phyloP scores from a whole-genome alignment of 2,113 vertebrate species.

The Nothobranchius furzeri region DNA sequence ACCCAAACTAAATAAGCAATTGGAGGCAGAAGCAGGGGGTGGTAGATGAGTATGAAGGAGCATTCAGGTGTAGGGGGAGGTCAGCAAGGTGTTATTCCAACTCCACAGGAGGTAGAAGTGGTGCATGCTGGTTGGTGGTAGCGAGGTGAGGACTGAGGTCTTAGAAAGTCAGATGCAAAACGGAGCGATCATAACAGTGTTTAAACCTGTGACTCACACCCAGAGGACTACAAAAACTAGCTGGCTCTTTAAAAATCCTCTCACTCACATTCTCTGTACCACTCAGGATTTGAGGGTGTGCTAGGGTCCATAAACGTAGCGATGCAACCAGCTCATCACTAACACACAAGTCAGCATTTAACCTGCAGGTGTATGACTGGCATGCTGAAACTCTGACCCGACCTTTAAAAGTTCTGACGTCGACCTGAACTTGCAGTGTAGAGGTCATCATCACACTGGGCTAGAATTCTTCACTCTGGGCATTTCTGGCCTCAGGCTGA shows the following conservation, averaged over 20 bases:
- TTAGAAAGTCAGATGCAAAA: constrained; percentile 17
- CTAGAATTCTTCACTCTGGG: too few species aligned
- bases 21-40: constrained; percentile 29
- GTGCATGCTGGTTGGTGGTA: constrained; percentile 2
- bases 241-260: neutral
- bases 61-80: constrained; percentile 22
- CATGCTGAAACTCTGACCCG: too few species aligned
- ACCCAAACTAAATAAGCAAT: constrained; percentile 60
- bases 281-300: too few species aligned
- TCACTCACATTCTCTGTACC: neutral
- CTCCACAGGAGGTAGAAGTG: constrained; percentile 29
- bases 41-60: constrained; percentile 18
- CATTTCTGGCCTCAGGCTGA: too few species aligned
- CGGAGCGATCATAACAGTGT: neutral
- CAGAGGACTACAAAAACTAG: neutral
- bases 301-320: too few species aligned
- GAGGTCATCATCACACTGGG: too few species aligned
- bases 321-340: too few species aligned
- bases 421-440: too few species aligned
- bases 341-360: too few species aligned
- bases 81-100: constrained; percentile 31
- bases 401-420: too few species aligned
- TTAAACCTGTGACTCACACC: neutral
- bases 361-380: too few species aligned
- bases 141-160: constrained; percentile 1